A percentile compares a stretch with the other conserved stretches of the same genome.
Conservation (phyloP, 2,888 invertebrate species). For the Poecilus cupreus region DNA sequence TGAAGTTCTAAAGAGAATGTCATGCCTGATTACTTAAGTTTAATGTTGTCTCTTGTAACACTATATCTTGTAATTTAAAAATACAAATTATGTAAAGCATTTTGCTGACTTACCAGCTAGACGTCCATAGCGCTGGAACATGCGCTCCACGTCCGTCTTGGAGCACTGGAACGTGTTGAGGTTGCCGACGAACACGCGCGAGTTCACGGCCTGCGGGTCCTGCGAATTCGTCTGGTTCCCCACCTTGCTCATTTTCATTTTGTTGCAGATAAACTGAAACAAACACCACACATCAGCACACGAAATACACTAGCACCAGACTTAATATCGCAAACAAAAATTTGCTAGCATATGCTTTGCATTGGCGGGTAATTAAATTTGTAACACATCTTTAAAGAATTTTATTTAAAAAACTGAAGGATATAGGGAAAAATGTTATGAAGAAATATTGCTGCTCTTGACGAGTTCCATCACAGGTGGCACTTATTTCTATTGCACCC, state of each 20-base stretch:
- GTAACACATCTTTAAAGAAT: too few relatives aligned
- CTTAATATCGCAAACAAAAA: too few relatives aligned
- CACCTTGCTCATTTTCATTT: constrained; percentile 82
- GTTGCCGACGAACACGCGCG: constrained; percentile 87
- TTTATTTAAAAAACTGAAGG: too few relatives aligned
- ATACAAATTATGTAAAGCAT: background rate
- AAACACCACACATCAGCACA: background rate
- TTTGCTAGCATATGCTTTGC: too few relatives aligned
- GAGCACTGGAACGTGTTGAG: constrained; percentile 86
- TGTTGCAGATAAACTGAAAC: constrained; percentile 17
- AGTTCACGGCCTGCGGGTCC: constrained; percentile 86
- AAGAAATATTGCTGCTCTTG: too few relatives aligned
- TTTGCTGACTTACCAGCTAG: constrained; percentile 76
- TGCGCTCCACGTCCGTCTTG: constrained; percentile 86
- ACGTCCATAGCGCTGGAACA: constrained; percentile 84
- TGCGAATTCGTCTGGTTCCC: constrained; percentile 86
- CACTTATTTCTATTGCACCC: too few relatives aligned
- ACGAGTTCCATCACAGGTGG: too few relatives aligned
- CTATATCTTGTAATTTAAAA: background rate
- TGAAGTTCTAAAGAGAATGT: too few relatives aligned
- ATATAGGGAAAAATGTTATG: too few relatives aligned
- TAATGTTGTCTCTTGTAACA: too few relatives aligned
- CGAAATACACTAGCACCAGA: background rate
- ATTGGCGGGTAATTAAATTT: too few relatives aligned
- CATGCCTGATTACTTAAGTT: too few relatives aligned